A percentile compares a stretch with the other conserved stretches of the same genome.
phyloP scores from a whole-genome alignment of 2,113 vertebrate species.

The Antechinus flavipes region DNA sequence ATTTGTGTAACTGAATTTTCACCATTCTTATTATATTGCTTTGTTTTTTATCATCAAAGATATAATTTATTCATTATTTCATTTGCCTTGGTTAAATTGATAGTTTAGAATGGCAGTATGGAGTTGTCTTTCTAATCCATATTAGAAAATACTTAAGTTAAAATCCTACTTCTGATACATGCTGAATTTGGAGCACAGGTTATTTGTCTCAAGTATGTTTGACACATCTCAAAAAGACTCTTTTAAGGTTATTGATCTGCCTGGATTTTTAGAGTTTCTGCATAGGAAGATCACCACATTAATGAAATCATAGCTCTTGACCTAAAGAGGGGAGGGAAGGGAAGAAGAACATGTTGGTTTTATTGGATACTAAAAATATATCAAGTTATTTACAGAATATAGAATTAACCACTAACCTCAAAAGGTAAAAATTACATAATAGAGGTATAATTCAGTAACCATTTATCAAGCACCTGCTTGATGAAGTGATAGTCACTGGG shows the following conservation, averaged over 20 bases:
- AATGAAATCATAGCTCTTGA: background rate
- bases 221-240: background rate
- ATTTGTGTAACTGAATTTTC: slow-evolving; percentile 36
- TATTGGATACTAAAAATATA: background rate
- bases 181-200: background rate
- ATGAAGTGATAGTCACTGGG: background rate
- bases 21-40: slow-evolving; percentile 10
- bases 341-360: background rate
- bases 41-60: slow-evolving; percentile 28
- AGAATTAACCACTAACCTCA: background rate
- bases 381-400: background rate
- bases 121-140: background rate
- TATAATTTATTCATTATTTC: slow-evolving; percentile 33
- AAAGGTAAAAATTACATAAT: background rate
- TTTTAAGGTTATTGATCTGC: background rate
- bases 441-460: background rate
- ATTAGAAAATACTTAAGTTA: background rate
- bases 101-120: background rate
- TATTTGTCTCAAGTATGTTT: background rate
- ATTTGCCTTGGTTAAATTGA: slow-evolving; percentile 32
- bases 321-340: background rate
- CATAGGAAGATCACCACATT: background rate
- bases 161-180: slow-evolving; percentile 16
- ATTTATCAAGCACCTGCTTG: background rate
- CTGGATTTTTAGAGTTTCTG: background rate